phyloP scores from a whole-genome alignment of 2,888 invertebrate species.

The Cynaeus angustus region DNA sequence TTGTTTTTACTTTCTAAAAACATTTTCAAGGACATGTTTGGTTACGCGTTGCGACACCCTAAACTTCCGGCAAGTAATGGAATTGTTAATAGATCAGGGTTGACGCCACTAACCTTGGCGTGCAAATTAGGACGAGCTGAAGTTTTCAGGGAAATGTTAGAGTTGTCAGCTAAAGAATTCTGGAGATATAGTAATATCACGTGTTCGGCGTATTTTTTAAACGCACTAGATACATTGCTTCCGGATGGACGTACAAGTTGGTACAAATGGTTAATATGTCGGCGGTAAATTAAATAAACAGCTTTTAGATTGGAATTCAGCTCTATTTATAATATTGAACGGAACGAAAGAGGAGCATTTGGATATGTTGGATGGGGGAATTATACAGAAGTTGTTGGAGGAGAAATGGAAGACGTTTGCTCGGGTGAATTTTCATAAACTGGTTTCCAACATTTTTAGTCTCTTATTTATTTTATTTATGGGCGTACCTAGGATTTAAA shows the following conservation, averaged over 20 bases:
- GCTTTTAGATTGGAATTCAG: slow-evolving; percentile 96
- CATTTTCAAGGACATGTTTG: slow-evolving; percentile 92
- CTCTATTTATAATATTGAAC: slow-evolving; percentile 96
- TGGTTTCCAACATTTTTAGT: no score
- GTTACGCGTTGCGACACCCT: slow-evolving; percentile 96
- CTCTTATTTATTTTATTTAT: no score
- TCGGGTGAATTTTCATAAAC: slow-evolving; percentile 79
- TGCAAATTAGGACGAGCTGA: slow-evolving; percentile 95
- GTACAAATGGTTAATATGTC: slow-evolving; percentile 57
- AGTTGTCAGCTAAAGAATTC: slow-evolving; percentile 94
- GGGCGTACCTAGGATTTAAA: no score
- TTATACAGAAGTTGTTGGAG: slow-evolving; percentile 95
- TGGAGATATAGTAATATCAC: slow-evolving; percentile 99
- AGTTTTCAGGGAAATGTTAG: slow-evolving; percentile 98
- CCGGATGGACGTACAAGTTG: slow-evolving; percentile 97
- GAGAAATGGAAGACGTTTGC: slow-evolving; percentile 99
- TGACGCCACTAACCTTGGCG: slow-evolving; percentile 96
- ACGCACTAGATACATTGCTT: slow-evolving; percentile 94
- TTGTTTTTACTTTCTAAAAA: neutral
- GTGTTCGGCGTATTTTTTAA: slow-evolving; percentile 97
- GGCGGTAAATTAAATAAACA: neutral
- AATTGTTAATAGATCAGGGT: slow-evolving; percentile 89
- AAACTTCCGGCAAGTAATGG: slow-evolving; percentile 94
- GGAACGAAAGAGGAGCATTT: slow-evolving; percentile 98
- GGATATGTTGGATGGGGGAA: slow-evolving; percentile 99